These are phyloP conservation scores for Aix galericulata DNA, from an alignment of 2,113 vertebrate genomes.

Conservation along the genomic window DNA sequence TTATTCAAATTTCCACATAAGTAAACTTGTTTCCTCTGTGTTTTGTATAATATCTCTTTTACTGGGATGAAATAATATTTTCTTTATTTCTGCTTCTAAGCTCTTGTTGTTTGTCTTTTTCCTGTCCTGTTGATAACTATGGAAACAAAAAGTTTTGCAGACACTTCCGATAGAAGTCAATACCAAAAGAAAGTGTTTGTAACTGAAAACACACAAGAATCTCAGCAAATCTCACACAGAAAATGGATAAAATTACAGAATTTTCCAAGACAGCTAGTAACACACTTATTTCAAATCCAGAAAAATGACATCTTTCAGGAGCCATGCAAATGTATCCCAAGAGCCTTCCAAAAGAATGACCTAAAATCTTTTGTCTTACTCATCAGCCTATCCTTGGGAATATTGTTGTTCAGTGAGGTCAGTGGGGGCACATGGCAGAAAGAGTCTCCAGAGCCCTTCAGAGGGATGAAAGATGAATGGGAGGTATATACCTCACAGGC, in stretches of 20 bases:
- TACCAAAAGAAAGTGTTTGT: not conserved
- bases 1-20: not conserved
- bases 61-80: not conserved
- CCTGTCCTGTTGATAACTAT: not conserved
- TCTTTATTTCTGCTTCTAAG: not conserved
- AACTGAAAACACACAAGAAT: not conserved
- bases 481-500: not conserved
- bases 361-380: not conserved
- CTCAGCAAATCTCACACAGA: not conserved
- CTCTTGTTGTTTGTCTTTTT: not conserved
- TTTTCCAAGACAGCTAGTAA: not conserved
- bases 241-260: not conserved
- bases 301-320: not conserved
- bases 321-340: not conserved
- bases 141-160: not conserved
- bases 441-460: not conserved
- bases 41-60: not conserved
- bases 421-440: rapidly evolving
- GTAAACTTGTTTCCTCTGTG: not conserved
- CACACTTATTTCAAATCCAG: not conserved
- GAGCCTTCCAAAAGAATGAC: not conserved
- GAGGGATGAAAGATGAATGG: not conserved
- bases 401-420: rapidly evolving
- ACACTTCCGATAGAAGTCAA: not conserved
- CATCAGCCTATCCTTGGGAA: not conserved